Percentiles rank a stretch among this genome's conserved stretches.
Evolutionary conservation across 2,888 invertebrate genomes (phyloP).

Genomic region (Imbricaverruca yamaguchii): DNA sequence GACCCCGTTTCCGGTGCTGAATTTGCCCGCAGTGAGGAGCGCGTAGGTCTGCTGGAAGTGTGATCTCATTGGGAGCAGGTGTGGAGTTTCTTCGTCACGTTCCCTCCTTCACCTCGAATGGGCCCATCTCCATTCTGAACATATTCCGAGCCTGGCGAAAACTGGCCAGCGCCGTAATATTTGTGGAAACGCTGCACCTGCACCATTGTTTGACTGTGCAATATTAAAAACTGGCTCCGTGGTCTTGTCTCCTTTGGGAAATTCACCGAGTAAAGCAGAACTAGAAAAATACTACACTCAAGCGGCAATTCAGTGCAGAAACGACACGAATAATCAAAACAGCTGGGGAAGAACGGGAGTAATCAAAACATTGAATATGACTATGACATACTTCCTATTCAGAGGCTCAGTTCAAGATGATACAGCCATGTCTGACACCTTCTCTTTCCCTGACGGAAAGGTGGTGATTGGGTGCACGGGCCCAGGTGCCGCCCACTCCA

Average conservation of each 20-base stretch:
- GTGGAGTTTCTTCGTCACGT: neutral
- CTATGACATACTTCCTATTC: neutral
- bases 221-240: neutral
- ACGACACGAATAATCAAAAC: no score
- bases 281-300: no score
- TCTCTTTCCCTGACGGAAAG: no score
- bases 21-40: no score
- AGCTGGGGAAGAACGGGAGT: no score
- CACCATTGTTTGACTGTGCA: neutral
- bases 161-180: neutral
- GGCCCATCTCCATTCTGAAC: neutral
- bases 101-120: neutral
- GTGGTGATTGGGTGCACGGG: no score
- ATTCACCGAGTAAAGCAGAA: neutral
- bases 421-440: no score
- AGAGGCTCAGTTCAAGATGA: neutral
- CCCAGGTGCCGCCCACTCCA: no score
- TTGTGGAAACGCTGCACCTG: neutral
- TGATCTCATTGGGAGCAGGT: neutral
- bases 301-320: no score
- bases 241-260: neutral
- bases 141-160: neutral
- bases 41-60: no score
- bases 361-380: no score
- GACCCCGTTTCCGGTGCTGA: no score